These are phyloP conservation scores for Entomobrya proxima DNA, from an alignment of 2,888 invertebrate genomes.

Conservation along the genomic window DNA sequence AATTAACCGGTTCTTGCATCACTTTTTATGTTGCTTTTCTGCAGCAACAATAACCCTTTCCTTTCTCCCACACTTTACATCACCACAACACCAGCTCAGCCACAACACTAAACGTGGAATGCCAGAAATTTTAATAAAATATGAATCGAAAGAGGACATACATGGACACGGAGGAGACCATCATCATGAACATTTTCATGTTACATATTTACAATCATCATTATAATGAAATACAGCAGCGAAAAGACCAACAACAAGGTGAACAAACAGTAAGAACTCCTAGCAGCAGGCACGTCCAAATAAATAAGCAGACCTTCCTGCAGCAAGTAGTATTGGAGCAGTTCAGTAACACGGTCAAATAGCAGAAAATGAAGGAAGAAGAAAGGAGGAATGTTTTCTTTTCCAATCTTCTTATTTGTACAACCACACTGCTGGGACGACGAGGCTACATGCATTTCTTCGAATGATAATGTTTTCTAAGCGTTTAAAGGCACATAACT, in stretches of 20 bases:
- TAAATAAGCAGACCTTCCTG: not conserved
- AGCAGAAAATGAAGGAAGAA: not conserved
- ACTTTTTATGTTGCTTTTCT: not conserved
- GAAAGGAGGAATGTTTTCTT: conserved; percentile 29
- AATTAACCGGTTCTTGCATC: conserved; percentile 58
- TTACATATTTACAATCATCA: too few relatives aligned
- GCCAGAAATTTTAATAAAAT: conserved; percentile 48
- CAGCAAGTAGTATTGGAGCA: not conserved
- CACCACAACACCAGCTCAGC: not conserved
- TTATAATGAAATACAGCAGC: conserved; percentile 8
- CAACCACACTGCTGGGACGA: not conserved
- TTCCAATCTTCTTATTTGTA: conserved; percentile 13
- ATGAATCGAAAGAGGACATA: conserved; percentile 54
- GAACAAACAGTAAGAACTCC: not conserved
- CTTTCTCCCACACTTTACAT: not conserved
- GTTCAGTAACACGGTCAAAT: not conserved
- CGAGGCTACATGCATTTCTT: not conserved
- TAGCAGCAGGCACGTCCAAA: not conserved
- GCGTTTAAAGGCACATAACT: conserved; percentile 14
- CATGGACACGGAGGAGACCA: conserved; percentile 36
- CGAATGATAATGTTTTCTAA: not conserved
- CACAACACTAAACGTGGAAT: conserved; percentile 44
- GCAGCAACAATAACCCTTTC: not conserved
- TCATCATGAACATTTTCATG: not conserved
- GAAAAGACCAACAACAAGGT: conserved; percentile 28